A percentile compares a stretch with the other conserved stretches of the same genome.
Conservation (phyloP, 2,888 invertebrate species). For the Drosophila tripunctata region DNA sequence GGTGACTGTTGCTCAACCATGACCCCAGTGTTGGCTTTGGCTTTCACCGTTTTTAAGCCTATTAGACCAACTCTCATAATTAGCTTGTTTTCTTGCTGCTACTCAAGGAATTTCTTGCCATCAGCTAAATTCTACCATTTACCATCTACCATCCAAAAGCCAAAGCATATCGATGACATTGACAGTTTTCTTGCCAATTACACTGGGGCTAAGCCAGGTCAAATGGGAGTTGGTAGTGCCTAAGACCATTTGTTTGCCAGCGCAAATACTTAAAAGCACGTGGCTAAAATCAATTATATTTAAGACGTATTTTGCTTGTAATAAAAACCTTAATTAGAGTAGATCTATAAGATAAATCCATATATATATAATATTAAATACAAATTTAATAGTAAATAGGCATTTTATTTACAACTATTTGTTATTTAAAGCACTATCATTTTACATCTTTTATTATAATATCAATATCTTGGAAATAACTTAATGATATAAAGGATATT, state of each 20-base stretch:
- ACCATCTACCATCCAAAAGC: constrained; percentile 17
- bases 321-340: neutral
- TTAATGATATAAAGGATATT: neutral
- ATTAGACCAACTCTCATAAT: constrained; percentile 79
- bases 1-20: constrained; percentile 60
- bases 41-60: constrained; percentile 73
- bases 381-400: too few relatives aligned
- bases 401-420: too few relatives aligned
- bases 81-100: constrained; percentile 59
- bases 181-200: constrained; percentile 45
- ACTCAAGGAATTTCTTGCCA: constrained; percentile 38
- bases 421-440: too few relatives aligned
- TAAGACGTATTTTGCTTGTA: neutral
- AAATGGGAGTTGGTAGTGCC: constrained; percentile 6
- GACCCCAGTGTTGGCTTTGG: constrained; percentile 56
- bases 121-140: constrained; percentile 15
- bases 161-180: constrained; percentile 58
- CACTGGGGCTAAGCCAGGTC: constrained; percentile 3
- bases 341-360: neutral
- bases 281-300: constrained; percentile 1
- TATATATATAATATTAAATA: too few relatives aligned
- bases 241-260: neutral
- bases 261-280: neutral
- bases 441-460: too few relatives aligned
- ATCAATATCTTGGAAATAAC: too few relatives aligned